Evolutionary conservation across 35 echinoderm and acorn worm genomes (phyloP), one percentile per base, ranked within the genome.

Genomic region (Eucidaris tribuloides): DNA sequence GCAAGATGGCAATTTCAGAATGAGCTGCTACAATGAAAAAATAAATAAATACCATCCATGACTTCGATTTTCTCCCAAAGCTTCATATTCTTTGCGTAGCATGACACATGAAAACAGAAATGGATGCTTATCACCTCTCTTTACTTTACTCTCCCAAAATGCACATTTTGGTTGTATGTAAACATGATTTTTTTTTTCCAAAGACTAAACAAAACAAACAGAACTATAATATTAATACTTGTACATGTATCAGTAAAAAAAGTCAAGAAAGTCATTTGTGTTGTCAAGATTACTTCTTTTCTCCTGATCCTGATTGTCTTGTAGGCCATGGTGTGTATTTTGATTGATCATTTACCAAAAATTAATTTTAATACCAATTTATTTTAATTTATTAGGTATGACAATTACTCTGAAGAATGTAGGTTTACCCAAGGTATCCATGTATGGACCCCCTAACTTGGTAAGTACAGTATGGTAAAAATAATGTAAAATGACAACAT

Each of bases 341-440:
- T 24, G 7, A 20, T 24, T 59, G 9, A 2, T 59, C 30, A 24
- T 28, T 23, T 61, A 23, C 25, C 23, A 24, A 3, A 43, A 7
- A 28, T 27, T 19, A 0, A 45, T n/a, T 43, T 43, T 84, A 4
- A 11, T 45, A 27, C 32, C 22, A 5, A 46, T 23, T 41, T 62
- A 4, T 17, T 80, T 60, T 45, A 41, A 55, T 5, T 71, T 28
- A 52, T 23, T 59, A 90, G 88, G 88, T 15, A 90, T 90, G 88
- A 82, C 81, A 71, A 90, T 90, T 30, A 82, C 79, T 17, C 38
- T 90, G 80, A 90, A 90, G 58, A 78, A 76, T 33, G 46, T 90
- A 42, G 88, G 88, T 17, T 35, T 90, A 22, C 88, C 88, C 29
- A 62, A 65, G 63, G 62, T 90, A 41, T 41, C 52, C 13, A 58